Conservation (phyloP, 2,888 invertebrate species). For the Erpobdella octoculata region DNA sequence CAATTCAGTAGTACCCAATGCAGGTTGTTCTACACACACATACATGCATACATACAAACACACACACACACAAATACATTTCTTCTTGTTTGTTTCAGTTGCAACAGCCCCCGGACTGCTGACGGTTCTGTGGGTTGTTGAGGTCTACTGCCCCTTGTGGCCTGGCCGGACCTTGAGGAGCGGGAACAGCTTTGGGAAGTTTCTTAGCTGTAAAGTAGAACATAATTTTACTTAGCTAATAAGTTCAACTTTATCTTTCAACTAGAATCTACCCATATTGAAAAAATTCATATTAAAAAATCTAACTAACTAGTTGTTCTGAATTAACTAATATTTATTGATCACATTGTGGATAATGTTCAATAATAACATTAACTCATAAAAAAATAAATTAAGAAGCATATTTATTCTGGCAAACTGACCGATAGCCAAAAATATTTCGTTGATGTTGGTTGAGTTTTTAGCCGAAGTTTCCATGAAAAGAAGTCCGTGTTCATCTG, state of each 20-base stretch:
- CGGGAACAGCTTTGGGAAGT: constrained; percentile 27
- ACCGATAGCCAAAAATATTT: constrained; percentile 31
- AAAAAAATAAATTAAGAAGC: not conserved
- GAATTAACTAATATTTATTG: too few relatives aligned
- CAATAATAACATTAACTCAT: not conserved
- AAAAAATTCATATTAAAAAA: too few relatives aligned
- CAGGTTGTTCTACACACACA: too few relatives aligned
- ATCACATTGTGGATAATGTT: not conserved
- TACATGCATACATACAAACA: too few relatives aligned
- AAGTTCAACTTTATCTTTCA: not conserved
- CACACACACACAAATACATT: too few relatives aligned
- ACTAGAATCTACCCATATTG: not conserved
- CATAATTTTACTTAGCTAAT: not conserved
- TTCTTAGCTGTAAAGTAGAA: constrained; percentile 26
- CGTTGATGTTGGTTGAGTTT: constrained; percentile 28
- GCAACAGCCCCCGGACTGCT: constrained; percentile 16
- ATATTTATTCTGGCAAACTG: not conserved
- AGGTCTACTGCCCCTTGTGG: constrained; percentile 21
- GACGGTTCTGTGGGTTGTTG: not conserved
- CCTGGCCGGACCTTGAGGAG: not conserved
- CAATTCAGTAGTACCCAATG: too few relatives aligned
- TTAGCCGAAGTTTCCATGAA: constrained; percentile 32
- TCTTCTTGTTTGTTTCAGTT: too few relatives aligned
- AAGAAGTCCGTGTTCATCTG: constrained; percentile 25
- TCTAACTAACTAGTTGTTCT: too few relatives aligned